phyloP scores from a whole-genome alignment of 2,888 invertebrate species.

The Lasioglossum oenotherae region DNA sequence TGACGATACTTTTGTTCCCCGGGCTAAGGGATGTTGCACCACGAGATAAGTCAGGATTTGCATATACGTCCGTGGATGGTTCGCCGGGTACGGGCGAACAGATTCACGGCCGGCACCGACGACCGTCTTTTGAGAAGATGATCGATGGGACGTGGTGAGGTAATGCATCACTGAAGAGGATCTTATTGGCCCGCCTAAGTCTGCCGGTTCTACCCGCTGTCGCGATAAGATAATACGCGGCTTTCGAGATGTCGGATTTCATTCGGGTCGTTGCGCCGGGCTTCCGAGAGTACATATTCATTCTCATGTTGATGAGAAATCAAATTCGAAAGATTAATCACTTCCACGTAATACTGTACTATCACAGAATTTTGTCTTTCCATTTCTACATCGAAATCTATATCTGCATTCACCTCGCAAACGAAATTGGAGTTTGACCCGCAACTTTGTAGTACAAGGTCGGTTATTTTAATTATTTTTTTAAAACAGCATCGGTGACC shows the following conservation, averaged over 20 bases:
- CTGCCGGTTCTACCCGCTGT: neutral
- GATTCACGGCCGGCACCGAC: slow-evolving; percentile 10
- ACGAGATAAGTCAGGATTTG: slow-evolving; percentile 34
- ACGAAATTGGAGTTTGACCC: too few species aligned
- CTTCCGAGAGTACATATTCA: neutral
- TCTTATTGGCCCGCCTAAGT: neutral
- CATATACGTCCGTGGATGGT: neutral
- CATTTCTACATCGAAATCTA: too few species aligned
- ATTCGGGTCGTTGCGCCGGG: neutral
- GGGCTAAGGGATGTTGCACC: neutral
- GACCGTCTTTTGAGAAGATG: slow-evolving; percentile 1
- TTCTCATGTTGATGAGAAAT: neutral
- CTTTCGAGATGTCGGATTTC: neutral
- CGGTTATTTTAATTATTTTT: too few species aligned
- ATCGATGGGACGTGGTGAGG: slow-evolving; percentile 14
- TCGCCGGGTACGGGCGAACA: neutral
- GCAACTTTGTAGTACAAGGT: too few species aligned
- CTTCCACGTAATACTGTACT: too few species aligned
- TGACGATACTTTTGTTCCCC: slow-evolving; percentile 34
- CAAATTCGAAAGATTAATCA: too few species aligned
- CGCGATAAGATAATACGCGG: neutral
- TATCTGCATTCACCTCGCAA: too few species aligned
- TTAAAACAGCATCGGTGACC: too few species aligned
- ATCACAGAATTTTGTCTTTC: too few species aligned
- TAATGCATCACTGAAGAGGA: slow-evolving; percentile 6